These are phyloP conservation scores for Cheilosia soror DNA, from an alignment of 2,888 invertebrate species.

Conservation along the genomic window DNA sequence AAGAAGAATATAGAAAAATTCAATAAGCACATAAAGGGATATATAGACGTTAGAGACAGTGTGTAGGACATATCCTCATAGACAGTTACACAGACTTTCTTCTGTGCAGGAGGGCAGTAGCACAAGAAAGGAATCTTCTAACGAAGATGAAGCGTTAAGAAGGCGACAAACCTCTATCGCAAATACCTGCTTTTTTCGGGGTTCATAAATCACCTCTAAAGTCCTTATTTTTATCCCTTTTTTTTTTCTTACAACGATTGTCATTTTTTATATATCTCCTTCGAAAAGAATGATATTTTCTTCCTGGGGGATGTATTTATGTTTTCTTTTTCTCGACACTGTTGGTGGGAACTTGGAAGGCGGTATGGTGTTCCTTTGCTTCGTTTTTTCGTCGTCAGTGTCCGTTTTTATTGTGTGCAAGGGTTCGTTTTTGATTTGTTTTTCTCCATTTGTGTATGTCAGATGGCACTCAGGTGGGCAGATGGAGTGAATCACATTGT, in stretches of 20 bases:
- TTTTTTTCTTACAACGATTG: slow-evolving; percentile 44
- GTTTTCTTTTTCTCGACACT: background rate
- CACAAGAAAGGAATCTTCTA: slow-evolving; percentile 34
- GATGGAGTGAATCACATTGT: slow-evolving; percentile 41
- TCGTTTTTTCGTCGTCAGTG: slow-evolving; percentile 14
- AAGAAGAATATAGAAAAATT: slow-evolving; percentile 54
- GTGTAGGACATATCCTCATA: slow-evolving; percentile 44
- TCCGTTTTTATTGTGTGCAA: slow-evolving; percentile 47
- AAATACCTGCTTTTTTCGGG: slow-evolving; percentile 54
- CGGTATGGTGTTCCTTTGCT: slow-evolving; percentile 44
- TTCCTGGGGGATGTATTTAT: slow-evolving; percentile 39
- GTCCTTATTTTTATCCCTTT: slow-evolving; percentile 56
- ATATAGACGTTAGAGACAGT: slow-evolving; percentile 56
- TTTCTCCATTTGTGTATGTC: slow-evolving; percentile 63
- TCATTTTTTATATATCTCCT: slow-evolving; percentile 57
- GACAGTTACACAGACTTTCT: slow-evolving; percentile 10
- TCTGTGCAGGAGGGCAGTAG: background rate
- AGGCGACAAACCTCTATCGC: slow-evolving; percentile 64
- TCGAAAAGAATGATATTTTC: slow-evolving; percentile 55
- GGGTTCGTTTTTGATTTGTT: slow-evolving; percentile 42
- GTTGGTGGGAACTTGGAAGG: background rate
- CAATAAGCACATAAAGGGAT: slow-evolving; percentile 69
- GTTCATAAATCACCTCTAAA: slow-evolving; percentile 68
- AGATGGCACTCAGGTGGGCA: slow-evolving; percentile 63
- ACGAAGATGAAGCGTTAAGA: slow-evolving; percentile 67